phyloP scores from a whole-genome alignment of 2,888 invertebrate species.

The Pocota personata region DNA sequence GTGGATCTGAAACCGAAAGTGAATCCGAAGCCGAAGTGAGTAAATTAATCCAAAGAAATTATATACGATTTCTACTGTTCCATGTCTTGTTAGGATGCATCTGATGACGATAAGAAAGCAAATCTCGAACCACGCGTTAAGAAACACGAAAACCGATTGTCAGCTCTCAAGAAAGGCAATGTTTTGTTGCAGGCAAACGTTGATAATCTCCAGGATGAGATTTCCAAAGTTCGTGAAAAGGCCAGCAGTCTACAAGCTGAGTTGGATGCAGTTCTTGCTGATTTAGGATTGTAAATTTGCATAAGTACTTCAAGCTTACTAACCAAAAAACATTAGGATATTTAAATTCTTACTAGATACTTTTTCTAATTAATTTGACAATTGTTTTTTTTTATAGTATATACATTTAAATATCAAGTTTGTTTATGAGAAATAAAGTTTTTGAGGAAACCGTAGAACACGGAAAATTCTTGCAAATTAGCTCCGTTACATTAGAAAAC shows the following conservation, averaged over 20 bases:
- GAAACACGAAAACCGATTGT: slow-evolving; percentile 90
- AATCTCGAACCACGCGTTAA: slow-evolving; percentile 87
- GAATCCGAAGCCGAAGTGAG: slow-evolving; percentile 79
- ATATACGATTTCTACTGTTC: background rate
- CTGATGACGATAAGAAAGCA: slow-evolving; percentile 87
- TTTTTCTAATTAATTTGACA: slow-evolving; percentile 6
- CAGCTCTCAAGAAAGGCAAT: slow-evolving; percentile 94
- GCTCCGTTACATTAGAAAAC: background rate
- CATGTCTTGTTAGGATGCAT: slow-evolving; percentile 84
- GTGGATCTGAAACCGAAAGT: slow-evolving; percentile 85
- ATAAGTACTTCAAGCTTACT: background rate
- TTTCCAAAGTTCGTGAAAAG: slow-evolving; percentile 91
- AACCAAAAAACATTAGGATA: slow-evolving; percentile 24
- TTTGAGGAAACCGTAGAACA: background rate
- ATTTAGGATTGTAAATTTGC: slow-evolving; percentile 87
- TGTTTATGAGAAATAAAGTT: slow-evolving; percentile 30
- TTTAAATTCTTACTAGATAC: background rate
- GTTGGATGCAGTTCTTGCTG: slow-evolving; percentile 92
- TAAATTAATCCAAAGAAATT: background rate
- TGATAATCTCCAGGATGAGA: slow-evolving; percentile 93
- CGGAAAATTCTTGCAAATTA: background rate
- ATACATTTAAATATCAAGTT: slow-evolving; percentile 24
- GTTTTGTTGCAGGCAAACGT: slow-evolving; percentile 94
- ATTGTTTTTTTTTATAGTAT: slow-evolving; percentile 34
- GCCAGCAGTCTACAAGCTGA: slow-evolving; percentile 91